Evolutionary conservation across 2,113 vertebrate genomes (phyloP), one percentile per base, ranked within the genome.

Genomic region (Sturnira hondurensis): DNA sequence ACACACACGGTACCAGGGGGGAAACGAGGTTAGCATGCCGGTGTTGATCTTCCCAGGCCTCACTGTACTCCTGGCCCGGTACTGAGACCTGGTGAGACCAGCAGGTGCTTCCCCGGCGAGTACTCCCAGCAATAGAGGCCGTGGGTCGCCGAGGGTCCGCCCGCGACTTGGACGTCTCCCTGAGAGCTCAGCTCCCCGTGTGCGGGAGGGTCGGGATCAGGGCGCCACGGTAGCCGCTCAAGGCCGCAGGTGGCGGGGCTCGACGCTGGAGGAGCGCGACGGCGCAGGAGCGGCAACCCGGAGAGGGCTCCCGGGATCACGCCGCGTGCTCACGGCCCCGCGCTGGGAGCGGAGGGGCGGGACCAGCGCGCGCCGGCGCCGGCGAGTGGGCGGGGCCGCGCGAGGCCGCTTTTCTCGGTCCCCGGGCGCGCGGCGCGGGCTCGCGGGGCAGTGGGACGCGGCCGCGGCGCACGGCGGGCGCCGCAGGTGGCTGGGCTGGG

Each of bases 341-440:
- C 0, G 73, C 41, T 2, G 15, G 19, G 47, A 9, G 47, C 67
- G 50, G 47, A 31, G 68, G 84, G 26, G 54, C 26, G 80, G 13
- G 54, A 2, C 41, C 50, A 17, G 84, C 16, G 68, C 67, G 41
- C 50, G 54, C 31, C 5, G 67, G 11, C 19, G 19, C 17, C 45
- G 17, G 52, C 26, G 47, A 3, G 16, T 41, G 92, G 58, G 86
- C 68, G 89, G 47, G 88, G 84, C 41, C 31, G n/a, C 68, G 33
- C 56, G 78, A 28, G 56, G 36, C 58, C 7, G 15, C 56, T 56
- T 4, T 0, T 24, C 86, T 36, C 43, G 16, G 58, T 65, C 58
- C 73, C 47, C 71, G 92, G 85, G 61, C 95, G 97, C 86, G 96
- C 96, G 41, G 93, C 93, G 93, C 91, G 96, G 45, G 28, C n/a